Conservation (phyloP, 2,797 vertebrate species). For the Cynodonichthys magdalenae region DNA sequence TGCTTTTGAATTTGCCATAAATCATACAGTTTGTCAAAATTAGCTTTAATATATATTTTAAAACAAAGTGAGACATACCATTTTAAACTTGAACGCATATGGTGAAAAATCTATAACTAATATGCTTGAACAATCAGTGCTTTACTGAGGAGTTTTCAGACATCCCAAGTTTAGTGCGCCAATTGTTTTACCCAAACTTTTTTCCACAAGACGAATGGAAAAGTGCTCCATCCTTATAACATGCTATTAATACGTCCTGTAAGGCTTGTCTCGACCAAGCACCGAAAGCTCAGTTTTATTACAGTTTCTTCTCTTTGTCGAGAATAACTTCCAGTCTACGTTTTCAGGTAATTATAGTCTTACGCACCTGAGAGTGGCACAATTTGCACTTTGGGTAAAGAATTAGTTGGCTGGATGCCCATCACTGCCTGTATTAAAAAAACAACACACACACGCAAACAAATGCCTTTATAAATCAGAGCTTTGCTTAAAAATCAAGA, state of each 20-base stretch:
- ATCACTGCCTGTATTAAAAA: constrained; percentile 74
- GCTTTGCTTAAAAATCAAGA: constrained; percentile 23
- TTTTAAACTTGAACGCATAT: too few relatives aligned
- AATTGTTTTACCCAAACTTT: constrained; percentile 78
- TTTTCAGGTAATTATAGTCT: constrained; percentile 85
- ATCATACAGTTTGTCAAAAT: neutral
- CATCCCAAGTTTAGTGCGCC: constrained; percentile 71
- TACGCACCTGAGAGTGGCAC: constrained; percentile 78
- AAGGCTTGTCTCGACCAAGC: constrained; percentile 67
- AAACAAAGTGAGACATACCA: too few relatives aligned
- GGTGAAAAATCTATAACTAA: constrained; percentile 6
- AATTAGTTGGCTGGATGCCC: constrained; percentile 81
- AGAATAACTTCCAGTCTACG: constrained; percentile 84
- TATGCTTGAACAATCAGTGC: constrained; percentile 53
- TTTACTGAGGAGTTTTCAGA: constrained; percentile 60
- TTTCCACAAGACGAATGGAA: constrained; percentile 82
- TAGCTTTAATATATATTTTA: too few relatives aligned
- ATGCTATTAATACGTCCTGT: constrained; percentile 76
- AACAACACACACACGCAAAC: constrained; percentile 48
- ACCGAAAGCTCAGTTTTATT: constrained; percentile 80
- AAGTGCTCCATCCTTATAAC: constrained; percentile 77
- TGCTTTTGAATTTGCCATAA: neutral
- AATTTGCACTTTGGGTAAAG: constrained; percentile 81
- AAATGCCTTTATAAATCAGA: constrained; percentile 60
- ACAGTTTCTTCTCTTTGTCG: constrained; percentile 80